Evolutionary conservation across 2,888 invertebrate genomes (phyloP).

Genomic region (Muscina levida): DNA sequence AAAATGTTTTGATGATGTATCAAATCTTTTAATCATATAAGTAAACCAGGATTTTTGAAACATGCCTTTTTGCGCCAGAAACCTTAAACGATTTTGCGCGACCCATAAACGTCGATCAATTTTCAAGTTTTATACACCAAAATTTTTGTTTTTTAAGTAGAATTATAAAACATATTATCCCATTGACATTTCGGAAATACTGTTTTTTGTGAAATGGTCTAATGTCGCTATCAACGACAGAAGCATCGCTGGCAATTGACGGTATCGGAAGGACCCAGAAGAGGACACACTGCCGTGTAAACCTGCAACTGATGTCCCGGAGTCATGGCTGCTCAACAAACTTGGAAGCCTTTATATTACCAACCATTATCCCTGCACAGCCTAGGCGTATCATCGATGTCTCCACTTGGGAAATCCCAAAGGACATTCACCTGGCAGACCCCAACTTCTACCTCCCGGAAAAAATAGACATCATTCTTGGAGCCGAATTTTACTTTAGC

Average conservation of each 20-base stretch:
- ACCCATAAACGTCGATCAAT: no score
- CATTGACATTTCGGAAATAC: no score
- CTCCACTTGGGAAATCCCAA: background rate
- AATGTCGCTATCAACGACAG: background rate
- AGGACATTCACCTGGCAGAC: background rate
- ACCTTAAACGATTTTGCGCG: no score
- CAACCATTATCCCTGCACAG: background rate
- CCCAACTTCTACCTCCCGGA: background rate
- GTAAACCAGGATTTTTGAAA: no score
- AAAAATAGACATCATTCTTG: slow-evolving; percentile 1
- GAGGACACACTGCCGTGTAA: background rate
- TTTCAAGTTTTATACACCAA: no score
- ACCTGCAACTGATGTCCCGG: background rate
- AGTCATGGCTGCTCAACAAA: background rate
- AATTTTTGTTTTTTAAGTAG: no score
- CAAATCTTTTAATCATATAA: no score
- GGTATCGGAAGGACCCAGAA: background rate
- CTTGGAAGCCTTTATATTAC: background rate
- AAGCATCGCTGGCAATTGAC: no score
- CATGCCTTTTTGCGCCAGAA: no score
- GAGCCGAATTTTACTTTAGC: slow-evolving; percentile 13
- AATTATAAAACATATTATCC: no score
- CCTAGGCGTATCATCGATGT: background rate
- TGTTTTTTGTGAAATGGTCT: no score
- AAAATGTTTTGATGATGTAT: no score